These are phyloP conservation scores for Colistium nudipinnis DNA, from an alignment of 2,113 vertebrate species.

Conservation along the genomic window DNA sequence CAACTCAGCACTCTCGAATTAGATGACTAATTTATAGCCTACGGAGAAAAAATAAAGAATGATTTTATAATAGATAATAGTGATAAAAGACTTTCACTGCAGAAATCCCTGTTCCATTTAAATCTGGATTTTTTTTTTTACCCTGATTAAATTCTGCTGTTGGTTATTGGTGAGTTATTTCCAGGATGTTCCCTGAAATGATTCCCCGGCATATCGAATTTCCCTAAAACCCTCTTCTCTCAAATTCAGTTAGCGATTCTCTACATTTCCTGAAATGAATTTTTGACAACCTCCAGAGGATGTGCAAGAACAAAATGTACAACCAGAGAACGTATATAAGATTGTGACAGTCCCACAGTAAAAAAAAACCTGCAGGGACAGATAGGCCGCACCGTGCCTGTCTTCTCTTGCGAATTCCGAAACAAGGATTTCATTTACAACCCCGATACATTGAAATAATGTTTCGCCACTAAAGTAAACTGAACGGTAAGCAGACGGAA, in stretches of 20 bases:
- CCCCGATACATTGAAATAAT: too few relatives aligned
- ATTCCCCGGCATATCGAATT: slow-evolving; percentile 8
- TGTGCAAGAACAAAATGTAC: not conserved
- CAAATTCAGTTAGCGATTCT: slow-evolving; percentile 3
- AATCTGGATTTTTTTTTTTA: slow-evolving; percentile 21
- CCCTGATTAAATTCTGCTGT: slow-evolving; percentile 4
- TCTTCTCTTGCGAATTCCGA: too few relatives aligned
- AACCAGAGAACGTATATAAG: not conserved
- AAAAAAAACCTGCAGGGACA: not conserved
- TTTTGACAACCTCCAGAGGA: slow-evolving; percentile 1
- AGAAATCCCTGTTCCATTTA: slow-evolving; percentile 13
- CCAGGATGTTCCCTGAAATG: not conserved
- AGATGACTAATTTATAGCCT: slow-evolving; percentile 38
- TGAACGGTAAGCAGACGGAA: too few relatives aligned
- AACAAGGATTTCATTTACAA: too few relatives aligned
- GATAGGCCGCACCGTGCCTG: too few relatives aligned
- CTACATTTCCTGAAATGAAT: too few relatives aligned
- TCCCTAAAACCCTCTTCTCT: not conserved
- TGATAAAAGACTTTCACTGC: slow-evolving; percentile 17
- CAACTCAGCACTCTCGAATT: slow-evolving; percentile 11
- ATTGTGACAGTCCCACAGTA: not conserved
- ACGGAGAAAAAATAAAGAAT: slow-evolving; percentile 13
- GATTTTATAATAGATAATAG: slow-evolving; percentile 17
- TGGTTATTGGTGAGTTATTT: slow-evolving; percentile 17
- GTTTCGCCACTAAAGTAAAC: too few relatives aligned